Conservation (phyloP, 2,888 invertebrate genomes). For the Sicus ferrugineus region DNA sequence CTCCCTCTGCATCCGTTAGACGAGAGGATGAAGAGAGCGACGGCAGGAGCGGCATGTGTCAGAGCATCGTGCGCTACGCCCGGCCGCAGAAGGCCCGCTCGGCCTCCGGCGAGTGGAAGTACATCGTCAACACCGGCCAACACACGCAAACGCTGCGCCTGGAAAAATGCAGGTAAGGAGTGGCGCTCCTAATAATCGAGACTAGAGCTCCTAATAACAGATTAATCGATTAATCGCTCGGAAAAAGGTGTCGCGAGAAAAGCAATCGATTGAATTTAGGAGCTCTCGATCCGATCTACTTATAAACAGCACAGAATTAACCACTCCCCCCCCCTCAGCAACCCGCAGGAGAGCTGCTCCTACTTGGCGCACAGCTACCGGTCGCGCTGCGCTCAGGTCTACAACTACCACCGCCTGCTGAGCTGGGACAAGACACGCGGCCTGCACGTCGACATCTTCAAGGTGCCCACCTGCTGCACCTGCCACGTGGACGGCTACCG, state of each 20-base stretch:
- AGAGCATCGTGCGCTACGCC: constrained; percentile 80
- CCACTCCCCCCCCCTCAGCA: constrained; percentile 66
- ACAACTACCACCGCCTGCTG: constrained; percentile 81
- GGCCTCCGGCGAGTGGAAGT: constrained; percentile 84
- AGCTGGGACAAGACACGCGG: constrained; percentile 84
- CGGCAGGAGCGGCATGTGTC: constrained; percentile 74
- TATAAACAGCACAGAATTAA: too few species aligned
- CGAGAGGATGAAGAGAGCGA: constrained; percentile 72
- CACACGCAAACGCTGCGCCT: constrained; percentile 83
- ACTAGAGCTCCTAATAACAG: too few species aligned
- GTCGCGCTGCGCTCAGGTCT: constrained; percentile 83
- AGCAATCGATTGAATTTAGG: too few species aligned
- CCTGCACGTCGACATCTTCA: constrained; percentile 84
- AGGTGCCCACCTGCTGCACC: constrained; percentile 83
- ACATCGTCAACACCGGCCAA: constrained; percentile 84
- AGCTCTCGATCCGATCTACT: too few species aligned
- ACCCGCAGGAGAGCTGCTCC: constrained; percentile 78
- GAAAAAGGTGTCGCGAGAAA: too few species aligned
- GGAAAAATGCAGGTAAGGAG: constrained; percentile 77
- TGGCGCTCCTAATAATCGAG: too few species aligned
- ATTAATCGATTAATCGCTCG: too few species aligned
- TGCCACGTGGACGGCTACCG: constrained; percentile 82
- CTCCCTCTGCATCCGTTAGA: constrained; percentile 64
- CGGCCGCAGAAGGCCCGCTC: constrained; percentile 82
- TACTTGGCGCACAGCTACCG: constrained; percentile 81